phyloP scores from a whole-genome alignment of 2,113 vertebrate species.

The Spermophilus dauricus region DNA sequence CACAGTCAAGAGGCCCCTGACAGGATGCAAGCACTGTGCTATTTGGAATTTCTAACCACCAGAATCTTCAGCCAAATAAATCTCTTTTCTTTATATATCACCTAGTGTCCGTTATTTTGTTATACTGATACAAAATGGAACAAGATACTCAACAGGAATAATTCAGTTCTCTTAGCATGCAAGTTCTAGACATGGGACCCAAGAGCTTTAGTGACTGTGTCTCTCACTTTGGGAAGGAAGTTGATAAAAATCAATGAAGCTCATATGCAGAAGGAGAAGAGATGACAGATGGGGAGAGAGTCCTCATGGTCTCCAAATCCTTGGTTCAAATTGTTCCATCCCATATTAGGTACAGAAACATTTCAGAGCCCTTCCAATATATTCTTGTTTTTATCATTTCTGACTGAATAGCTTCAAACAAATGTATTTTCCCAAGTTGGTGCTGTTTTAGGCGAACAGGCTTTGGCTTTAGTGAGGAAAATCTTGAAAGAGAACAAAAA shows the following conservation, averaged over 20 bases:
- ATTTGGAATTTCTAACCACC: too few relatives aligned
- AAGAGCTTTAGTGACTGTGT: neutral
- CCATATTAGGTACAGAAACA: neutral
- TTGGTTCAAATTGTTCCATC: neutral
- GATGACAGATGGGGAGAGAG: neutral
- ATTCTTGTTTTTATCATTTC: neutral
- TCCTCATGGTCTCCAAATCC: fast-evolving
- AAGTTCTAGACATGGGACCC: neutral
- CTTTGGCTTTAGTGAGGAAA: neutral
- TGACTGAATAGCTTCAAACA: neutral
- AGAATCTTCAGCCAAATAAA: too few relatives aligned
- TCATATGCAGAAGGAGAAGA: neutral
- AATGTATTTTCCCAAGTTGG: neutral
- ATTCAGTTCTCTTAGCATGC: fast-evolving
- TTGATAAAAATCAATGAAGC: neutral
- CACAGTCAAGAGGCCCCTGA: neutral
- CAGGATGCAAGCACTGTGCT: neutral
- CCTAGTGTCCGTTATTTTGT: neutral
- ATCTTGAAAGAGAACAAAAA: neutral
- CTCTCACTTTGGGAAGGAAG: neutral
- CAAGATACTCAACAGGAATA: neutral
- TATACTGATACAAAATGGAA: neutral
- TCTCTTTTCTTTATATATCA: too few relatives aligned
- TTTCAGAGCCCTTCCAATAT: neutral
- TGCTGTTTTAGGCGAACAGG: neutral